Evolutionary conservation across 2,113 vertebrate species (phyloP).

Genomic region (Zeus faber): DNA sequence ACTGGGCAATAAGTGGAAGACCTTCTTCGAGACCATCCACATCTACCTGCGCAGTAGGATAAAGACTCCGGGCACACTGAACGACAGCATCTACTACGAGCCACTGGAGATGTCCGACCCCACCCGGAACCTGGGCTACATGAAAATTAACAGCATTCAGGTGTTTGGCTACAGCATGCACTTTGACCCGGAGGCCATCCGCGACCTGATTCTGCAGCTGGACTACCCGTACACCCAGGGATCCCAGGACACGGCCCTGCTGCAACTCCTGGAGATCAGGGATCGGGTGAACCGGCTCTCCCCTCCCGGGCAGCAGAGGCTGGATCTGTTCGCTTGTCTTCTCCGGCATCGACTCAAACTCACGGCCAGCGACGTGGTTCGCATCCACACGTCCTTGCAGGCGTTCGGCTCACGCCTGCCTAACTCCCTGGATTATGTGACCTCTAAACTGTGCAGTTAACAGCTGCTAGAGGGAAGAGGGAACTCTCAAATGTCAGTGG

Average conservation of each 20-base stretch:
- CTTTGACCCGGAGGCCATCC: conserved; percentile 95
- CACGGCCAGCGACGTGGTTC: conserved; percentile 90
- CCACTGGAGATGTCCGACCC: conserved; percentile 89
- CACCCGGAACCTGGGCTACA: conserved; percentile 91
- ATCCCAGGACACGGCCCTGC: conserved; percentile 92
- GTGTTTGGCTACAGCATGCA: conserved; percentile 99
- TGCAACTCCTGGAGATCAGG: conserved; percentile 91
- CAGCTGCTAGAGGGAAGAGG: conserved; percentile 50
- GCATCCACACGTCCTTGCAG: conserved; percentile 91
- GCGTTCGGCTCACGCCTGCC: conserved; percentile 90
- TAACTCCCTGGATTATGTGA: conserved; percentile 93
- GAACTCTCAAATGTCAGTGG: conserved; percentile 14
- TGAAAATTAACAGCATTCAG: conserved; percentile 98
- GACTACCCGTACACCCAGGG: conserved; percentile 98
- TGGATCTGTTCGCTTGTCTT: conserved; percentile 95
- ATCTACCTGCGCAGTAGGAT: conserved; percentile 94
- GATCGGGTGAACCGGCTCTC: conserved; percentile 95
- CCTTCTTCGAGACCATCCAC: conserved; percentile 96
- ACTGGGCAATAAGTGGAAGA: conserved; percentile 97
- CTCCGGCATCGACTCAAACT: conserved; percentile 94
- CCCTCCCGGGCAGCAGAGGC: conserved; percentile 85
- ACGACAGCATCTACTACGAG: conserved; percentile 91
- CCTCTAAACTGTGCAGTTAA: conserved; percentile 98
- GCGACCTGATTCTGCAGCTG: conserved; percentile 94
- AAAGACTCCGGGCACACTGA: conserved; percentile 79